Base-by-base conservation (phyloP, 2,113 vertebrate species). In the Sinocyclocheilus anophthalmus region DNA sequence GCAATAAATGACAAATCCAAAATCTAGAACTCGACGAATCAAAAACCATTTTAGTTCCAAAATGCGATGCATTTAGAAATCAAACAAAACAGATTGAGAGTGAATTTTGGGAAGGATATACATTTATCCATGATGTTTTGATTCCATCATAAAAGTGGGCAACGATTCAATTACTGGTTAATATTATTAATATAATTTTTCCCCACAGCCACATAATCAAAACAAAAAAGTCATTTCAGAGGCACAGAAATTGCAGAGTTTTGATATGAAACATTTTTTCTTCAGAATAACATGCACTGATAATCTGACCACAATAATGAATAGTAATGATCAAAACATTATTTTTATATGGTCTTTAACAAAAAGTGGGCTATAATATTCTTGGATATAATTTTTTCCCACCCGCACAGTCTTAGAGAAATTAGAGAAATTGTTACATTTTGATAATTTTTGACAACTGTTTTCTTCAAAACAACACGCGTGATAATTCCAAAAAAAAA, bases 1-100 rank as follows among this genome's bases (percentile, higher is more conserved):
- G 81, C 76, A 81, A 81, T 50, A 84, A 59, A 84, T 84, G 87
- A 84, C 85, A 87, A 86, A 83, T 78, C 1, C 0, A n/a, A 30
- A 45, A 63, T 42, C 33, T n/a, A 22, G 73, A 76, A 65, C 24
- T 24, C 30, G 1, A 50, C 24, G 13, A 6, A 63, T 30, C 12
- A 59, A 20, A 20, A 57, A 57, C 0, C 14, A 82, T 69, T 70
- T 70, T 57, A 77, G 4, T 24, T 73, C 10, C 39, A 48, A 45
- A 77, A 30, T 3, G 26, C 9, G 14, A 78, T 33, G 7, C 18
- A 37, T 78, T 57, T 57, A 0, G 2, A 57, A 22, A 37, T 22
- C 0, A 22, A 13, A 78, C 30, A 37, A 70, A 70, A 37, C 33
- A 37, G 30, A 10, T 18, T 5, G 67, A 69, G 67, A 69, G 67